Base-by-base conservation (phyloP, 1,140 invertebrate species). In the Lineus longissimus region DNA sequence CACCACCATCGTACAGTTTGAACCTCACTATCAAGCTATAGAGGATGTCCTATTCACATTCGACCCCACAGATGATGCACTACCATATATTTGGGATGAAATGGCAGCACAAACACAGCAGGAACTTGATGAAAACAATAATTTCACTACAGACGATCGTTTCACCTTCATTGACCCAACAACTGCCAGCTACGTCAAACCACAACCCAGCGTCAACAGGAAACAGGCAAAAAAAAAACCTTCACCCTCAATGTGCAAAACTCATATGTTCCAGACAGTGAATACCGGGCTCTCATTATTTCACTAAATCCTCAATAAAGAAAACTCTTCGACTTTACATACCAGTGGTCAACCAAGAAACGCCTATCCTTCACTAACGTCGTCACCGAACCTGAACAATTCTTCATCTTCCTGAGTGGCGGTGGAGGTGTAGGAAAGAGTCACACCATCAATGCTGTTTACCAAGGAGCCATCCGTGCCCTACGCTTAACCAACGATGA, bases 321-420 rank as follows among this genome's bases (percentile, higher is more conserved):
- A 56, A 41, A 43, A 7, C 30, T 65, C 31, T 65, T 65, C 61
- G 63, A 55, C 29, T 29, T n/a, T 43, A 0, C 56, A 2, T 65
- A n/a, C 60, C 29, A 58, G 6, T 65, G 63, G 58, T 58, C 63
- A 23, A 61, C 63, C 40, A 55, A 65, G 40, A 15, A 60, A 55
- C 59, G 59, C 27, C 58, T 43, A 15, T 27, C 59, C 41, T 40
- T 36, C 6, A 36, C 33, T 15, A 36, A 4, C 33, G 15, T 7
- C 33, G 15, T 15, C 33, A 36, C 58, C 55, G 54, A 56, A 19
- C 31, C 60, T n/a, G 25, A 63, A 43, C 60, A 63, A 30, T 68
- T 68, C 29, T 51, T 62, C 55, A 60, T 68, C n/a, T 68, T 68
- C 36, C 29, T 65, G 4, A 68, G 67, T 63, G 67, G 63, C 13